Evolutionary conservation across 2,797 vertebrate species (phyloP), one percentile per base, ranked within the genome.

Genomic region (Rhynchotus rufescens): DNA sequence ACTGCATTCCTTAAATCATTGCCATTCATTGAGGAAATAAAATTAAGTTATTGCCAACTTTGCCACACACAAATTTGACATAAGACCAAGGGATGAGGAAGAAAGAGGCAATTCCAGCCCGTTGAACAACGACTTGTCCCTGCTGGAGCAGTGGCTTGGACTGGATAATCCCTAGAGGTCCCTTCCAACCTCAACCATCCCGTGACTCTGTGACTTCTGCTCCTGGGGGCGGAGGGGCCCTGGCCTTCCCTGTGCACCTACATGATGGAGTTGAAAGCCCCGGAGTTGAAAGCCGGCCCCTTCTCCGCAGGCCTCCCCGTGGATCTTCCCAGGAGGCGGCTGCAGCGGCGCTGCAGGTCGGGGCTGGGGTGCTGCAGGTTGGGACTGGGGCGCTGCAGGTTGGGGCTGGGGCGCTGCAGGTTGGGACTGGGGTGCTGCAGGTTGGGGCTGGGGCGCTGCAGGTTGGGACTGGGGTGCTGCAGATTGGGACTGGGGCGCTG

Each of bases 21-120:
- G 11, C 73, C 13, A 66, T 88, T 83, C 64, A 40, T 2, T 82
- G 52, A 86, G 56, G 89, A 94, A 89, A 91, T 89, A 87, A 93
- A 94, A 83, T 47, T 6, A 86, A 87, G 90, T 84, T 91, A 80
- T 88, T 78, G 12, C 67, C 19, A 80, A 75, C 71, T 84, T 84
- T 90, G 9, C 36, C 36, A 66, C 15, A 6, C 54, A 90, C 51
- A 66, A 60, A 77, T 93, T 85, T 4, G 0, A 38, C 83, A 34
- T 61, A 72, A 83, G 88, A 51, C 17, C 59, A 56, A 86, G 36
- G 42, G 30, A 59, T 82, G 49, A 80, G 42, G 62, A 68, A 80
- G 34, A 67, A 86, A 84, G 34, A 79, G 42, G 16, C 66, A 26
- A 86, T 93, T 74, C 5, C 9, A 47, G 10, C n/a, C 86, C n/a